Evolutionary conservation across 2,797 vertebrate genomes (phyloP).

Genomic region (Galago senegalensis): DNA sequence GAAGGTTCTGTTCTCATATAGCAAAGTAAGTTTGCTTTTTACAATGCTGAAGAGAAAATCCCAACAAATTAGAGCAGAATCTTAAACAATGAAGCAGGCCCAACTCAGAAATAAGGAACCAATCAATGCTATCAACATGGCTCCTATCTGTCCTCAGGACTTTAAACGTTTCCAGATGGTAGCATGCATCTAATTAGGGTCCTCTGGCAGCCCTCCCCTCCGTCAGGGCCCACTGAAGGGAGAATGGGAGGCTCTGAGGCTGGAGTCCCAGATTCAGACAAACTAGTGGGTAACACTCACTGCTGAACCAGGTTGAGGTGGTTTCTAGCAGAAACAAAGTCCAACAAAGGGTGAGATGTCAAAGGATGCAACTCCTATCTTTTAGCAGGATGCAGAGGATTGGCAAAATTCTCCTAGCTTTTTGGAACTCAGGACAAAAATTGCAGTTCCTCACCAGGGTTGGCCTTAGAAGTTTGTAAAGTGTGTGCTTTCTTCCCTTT

Average conservation of each 20-base stretch:
- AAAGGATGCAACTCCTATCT: not conserved
- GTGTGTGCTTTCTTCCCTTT: not conserved
- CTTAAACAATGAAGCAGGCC: slow-evolving; percentile 86
- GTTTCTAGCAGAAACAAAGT: not conserved
- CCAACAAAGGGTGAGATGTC: not conserved
- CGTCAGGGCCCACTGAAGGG: slow-evolving; percentile 77
- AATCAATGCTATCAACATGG: slow-evolving; percentile 95
- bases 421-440: not conserved
- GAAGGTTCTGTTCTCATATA: slow-evolving; percentile 89
- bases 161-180: slow-evolving; percentile 94
- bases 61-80: slow-evolving; percentile 87
- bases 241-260: not conserved
- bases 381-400: not conserved
- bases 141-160: slow-evolving; percentile 92
- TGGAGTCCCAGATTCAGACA: not conserved
- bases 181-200: slow-evolving; percentile 85
- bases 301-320: not conserved
- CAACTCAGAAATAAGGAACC: slow-evolving; percentile 93
- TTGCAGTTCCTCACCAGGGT: not conserved
- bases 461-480: not conserved
- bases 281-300: slow-evolving; percentile 30
- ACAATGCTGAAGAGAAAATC: slow-evolving; percentile 86
- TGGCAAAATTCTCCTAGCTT: not conserved
- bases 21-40: slow-evolving; percentile 88
- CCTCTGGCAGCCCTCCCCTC: slow-evolving; percentile 80